Evolutionary conservation across 2,888 invertebrate species (phyloP), one percentile per base, ranked within the genome.

Genomic region (Leptopilina syphax): DNA sequence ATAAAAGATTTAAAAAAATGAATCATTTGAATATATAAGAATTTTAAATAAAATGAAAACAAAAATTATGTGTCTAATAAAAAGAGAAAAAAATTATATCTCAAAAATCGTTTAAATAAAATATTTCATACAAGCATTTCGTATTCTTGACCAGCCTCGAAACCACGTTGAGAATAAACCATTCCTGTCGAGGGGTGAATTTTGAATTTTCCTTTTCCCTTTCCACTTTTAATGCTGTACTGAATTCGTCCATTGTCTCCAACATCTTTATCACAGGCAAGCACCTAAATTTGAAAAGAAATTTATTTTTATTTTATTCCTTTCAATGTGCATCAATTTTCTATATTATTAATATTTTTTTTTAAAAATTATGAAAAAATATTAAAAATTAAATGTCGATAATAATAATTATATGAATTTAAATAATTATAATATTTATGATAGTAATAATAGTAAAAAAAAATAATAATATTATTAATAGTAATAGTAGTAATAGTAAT

Each of bases 131-230:
- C 95, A 91, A 94, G 93, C 86, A 96, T 92, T 86, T 95, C 95
- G 89, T 94, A 95, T 88, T 94, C 94, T 87, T 94, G 94, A 73
- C 96, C 96, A 66, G 95, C 93, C 84, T 95, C 94, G 84, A 97
- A 95, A 78, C 95, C 94, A 86, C 95, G 94, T 84, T 95, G 94
- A 67, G 96, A 95, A 92, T 95, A 96, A 80, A 98, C 95, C 89
- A 96, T 95, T 13, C 98, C 98, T 12, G 96, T 96, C 86, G 93
- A 93, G 27, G 96, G 95, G 92, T 97, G 95, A 84, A 98, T 96
- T 83, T 95, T 95, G 93, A 98, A 96, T 89, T 95, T 95, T 47
- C 96, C 95, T 85, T 95, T 95, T 77, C 96, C 96, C 84, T 95
- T 94, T 13, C 96, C 96, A 13, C 96, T 95, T 91, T 95, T 96